These are phyloP conservation scores for Chelonus insularis DNA, from an alignment of 1,140 invertebrate genomes.

Conservation along the genomic window DNA sequence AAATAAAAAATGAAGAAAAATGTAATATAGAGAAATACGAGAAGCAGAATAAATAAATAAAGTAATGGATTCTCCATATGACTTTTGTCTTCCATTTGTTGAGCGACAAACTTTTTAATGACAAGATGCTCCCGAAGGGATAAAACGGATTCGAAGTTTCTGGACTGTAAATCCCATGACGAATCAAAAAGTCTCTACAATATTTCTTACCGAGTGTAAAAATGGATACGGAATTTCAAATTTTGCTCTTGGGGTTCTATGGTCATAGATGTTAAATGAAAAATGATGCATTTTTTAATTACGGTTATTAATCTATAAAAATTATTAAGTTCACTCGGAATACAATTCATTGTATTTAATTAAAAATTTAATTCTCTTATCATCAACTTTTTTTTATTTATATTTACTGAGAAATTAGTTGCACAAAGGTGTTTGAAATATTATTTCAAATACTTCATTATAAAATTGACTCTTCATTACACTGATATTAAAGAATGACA, in stretches of 20 bases:
- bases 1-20: not conserved
- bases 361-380: too few species aligned
- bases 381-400: too few species aligned
- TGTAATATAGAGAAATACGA: not conserved
- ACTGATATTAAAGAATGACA: too few species aligned
- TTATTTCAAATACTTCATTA: too few species aligned
- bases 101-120: constrained; percentile 32
- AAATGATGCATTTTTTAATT: too few species aligned
- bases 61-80: constrained; percentile 17
- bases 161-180: constrained; percentile 24
- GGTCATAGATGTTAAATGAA: not conserved
- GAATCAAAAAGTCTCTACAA: constrained; percentile 29
- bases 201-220: constrained; percentile 18
- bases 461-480: too few species aligned
- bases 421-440: too few species aligned
- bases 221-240: constrained; percentile 18
- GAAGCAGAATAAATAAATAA: not conserved
- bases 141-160: constrained; percentile 22
- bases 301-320: too few species aligned
- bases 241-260: constrained; percentile 1
- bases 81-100: constrained; percentile 29
- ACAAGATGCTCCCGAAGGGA: constrained; percentile 28
- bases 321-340: too few species aligned
- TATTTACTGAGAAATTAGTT: too few species aligned
- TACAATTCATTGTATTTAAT: too few species aligned